Base-by-base conservation (phyloP, 2,888 invertebrate genomes). In the Thymelicus sylvestris region DNA sequence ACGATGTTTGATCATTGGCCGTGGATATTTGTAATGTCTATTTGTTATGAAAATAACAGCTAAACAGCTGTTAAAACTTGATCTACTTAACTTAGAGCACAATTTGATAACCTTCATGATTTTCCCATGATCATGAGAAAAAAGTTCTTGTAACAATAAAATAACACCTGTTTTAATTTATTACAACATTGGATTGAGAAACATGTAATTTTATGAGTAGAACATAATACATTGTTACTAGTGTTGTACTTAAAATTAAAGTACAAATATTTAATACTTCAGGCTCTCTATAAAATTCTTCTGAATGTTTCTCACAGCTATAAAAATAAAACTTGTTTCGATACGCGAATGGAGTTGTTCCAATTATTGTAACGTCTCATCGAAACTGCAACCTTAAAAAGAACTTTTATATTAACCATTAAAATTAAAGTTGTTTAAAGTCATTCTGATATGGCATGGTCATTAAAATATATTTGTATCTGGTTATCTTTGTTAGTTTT, bases 381-480 rank as follows among this genome's bases (percentile, higher is more conserved):
- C 85, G 85, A 87, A 86, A 80, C 80, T 76, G 81, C 79, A 80
- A 78, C 76, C 79, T 81, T 83, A 76, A 80, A 83, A 75, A 78
- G 76, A 75, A 74, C 73, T 77, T 80, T 85, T 87, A 86, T 88
- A 90, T 87, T 77, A 85, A 86, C 88, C 88, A 90, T 90, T 90
- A 92, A 91, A 90, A 92, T 84, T 89, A 83, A 87, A 85, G 87
- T 86, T 86, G 81, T 81, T 83, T 81, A 80, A 83, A 83, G 82
- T 79, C 77, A 78, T 76, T 78, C 81, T 81, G 83, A 82, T 79
- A 79, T 81, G 81, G 80, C 87, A 84, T 83, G 85, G 83, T 78
- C 84, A 92, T 92, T 90, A 93, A 92, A 92, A 85, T 81, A 80
- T 84, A 88, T 86, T 92, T 89, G 88, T 88, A 83, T 84, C 86